Conservation (phyloP, 2,797 vertebrate species). For the Hybognathus amarus region DNA sequence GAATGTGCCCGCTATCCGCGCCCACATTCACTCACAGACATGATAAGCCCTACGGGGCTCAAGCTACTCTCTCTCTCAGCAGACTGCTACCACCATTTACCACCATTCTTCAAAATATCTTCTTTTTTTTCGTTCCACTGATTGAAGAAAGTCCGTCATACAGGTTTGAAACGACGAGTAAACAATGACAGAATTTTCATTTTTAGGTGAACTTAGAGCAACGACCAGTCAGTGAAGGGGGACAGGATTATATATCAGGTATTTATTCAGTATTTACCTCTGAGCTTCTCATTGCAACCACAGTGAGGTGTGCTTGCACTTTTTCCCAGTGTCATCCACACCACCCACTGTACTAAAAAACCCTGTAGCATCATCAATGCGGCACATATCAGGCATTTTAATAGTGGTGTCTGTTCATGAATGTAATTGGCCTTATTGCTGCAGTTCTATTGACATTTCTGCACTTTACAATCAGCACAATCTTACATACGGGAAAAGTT, state of each 20-base stretch:
- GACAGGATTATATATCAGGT: conserved; percentile 4
- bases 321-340: conserved; percentile 26
- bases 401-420: conserved; percentile 20
- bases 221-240: background rate
- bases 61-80: no score
- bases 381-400: conserved; percentile 25
- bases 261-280: conserved; percentile 26
- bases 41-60: no score
- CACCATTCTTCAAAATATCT: background rate
- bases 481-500: background rate
- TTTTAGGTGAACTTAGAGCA: background rate
- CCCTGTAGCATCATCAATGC: conserved; percentile 3
- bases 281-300: conserved; percentile 15
- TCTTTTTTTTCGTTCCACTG: background rate
- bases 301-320: conserved; percentile 28
- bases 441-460: conserved; percentile 23
- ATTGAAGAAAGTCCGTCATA: background rate
- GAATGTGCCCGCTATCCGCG: no score
- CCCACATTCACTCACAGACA: no score
- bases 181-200: background rate
- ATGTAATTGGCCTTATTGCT: conserved; percentile 25
- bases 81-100: no score
- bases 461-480: conserved; percentile 17
- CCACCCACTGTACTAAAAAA: conserved; percentile 12
- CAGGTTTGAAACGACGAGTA: background rate